These are phyloP conservation scores for Cheilosia grossa DNA, from an alignment of 2,888 invertebrate species.

Conservation along the genomic window DNA sequence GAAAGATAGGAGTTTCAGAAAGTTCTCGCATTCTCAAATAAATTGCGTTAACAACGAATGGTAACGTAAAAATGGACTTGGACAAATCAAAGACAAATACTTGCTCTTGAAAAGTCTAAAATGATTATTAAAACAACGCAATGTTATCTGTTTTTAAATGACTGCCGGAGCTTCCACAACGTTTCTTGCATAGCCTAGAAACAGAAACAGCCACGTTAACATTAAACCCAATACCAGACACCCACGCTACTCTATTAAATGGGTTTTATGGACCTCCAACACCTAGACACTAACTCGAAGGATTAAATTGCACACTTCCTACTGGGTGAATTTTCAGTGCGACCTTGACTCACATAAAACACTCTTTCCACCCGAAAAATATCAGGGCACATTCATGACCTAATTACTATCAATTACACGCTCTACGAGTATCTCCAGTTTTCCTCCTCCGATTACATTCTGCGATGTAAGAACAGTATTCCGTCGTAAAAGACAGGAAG, in stretches of 20 bases:
- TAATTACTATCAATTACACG: conserved; percentile 55
- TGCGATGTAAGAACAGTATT: not conserved
- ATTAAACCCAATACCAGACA: not conserved
- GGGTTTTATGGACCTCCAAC: not conserved
- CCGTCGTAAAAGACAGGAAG: conserved; percentile 51
- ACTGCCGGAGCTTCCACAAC: too few species aligned
- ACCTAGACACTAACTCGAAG: not conserved
- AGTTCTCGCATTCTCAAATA: too few species aligned
- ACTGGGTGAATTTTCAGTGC: not conserved
- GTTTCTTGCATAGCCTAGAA: not conserved
- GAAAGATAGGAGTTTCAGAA: too few species aligned
- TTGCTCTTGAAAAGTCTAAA: too few species aligned
- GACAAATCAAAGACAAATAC: too few species aligned
- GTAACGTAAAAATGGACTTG: too few species aligned
- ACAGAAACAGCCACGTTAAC: not conserved
- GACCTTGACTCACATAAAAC: conserved; percentile 43
- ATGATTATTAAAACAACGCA: too few species aligned
- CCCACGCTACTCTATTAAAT: not conserved
- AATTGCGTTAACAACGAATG: too few species aligned
- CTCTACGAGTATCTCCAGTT: not conserved
- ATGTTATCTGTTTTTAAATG: too few species aligned
- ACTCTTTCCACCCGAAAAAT: conserved; percentile 2
- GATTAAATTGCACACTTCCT: conserved; percentile 9
- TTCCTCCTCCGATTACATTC: conserved; percentile 12
- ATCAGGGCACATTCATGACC: conserved; percentile 28